A percentile compares a stretch with the other conserved stretches of the same genome.
Conservation (phyloP, 2,797 vertebrate genomes). For the Hypotaenidia okinawae region DNA sequence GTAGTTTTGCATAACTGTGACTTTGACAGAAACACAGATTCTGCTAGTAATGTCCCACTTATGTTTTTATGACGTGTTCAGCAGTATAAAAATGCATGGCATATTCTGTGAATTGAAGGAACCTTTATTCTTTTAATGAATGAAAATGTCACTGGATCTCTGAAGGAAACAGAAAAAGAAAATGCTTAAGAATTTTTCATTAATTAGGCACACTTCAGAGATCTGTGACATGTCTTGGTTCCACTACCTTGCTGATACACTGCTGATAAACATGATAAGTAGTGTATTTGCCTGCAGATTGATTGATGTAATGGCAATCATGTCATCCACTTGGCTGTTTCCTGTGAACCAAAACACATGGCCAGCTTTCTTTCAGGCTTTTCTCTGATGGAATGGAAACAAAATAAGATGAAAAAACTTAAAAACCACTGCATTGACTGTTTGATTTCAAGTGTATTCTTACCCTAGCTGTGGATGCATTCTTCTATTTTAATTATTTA, state of each 20-base stretch:
- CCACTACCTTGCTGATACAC: neutral
- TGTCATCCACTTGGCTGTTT: neutral
- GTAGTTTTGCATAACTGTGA: neutral
- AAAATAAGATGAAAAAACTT: neutral
- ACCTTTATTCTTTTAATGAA: neutral
- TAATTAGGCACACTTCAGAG: neutral
- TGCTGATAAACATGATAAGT: neutral
- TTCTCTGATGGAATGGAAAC: neutral
- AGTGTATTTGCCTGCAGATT: neutral
- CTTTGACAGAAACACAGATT: neutral
- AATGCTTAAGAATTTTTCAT: neutral
- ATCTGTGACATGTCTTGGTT: neutral
- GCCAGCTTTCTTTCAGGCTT: neutral
- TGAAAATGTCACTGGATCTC: neutral
- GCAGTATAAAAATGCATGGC: neutral
- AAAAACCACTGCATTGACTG: neutral
- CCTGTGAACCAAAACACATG: neutral
- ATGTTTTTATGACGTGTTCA: neutral
- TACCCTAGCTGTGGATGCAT: fast-evolving
- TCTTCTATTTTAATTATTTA: neutral
- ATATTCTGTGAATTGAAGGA: neutral
- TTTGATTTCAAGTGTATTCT: neutral
- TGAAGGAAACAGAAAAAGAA: neutral
- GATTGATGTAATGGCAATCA: neutral
- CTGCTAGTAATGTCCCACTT: neutral